Evolutionary conservation across 2,888 invertebrate genomes (phyloP).

Genomic region (Norana najaformis): DNA sequence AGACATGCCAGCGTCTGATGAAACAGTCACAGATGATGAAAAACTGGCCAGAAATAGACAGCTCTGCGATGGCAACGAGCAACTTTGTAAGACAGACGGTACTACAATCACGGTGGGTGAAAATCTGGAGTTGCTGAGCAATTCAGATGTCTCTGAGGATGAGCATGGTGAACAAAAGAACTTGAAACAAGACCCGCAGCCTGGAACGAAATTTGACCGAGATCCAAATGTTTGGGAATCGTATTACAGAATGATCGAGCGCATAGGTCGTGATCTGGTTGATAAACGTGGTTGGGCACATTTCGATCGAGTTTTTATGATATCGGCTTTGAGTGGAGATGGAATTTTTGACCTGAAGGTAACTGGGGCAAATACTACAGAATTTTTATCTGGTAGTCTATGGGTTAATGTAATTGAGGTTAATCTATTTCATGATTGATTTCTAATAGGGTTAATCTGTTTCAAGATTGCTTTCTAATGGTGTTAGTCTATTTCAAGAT

Average conservation of each 20-base stretch:
- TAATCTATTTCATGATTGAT: no score
- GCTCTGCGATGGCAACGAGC: background rate
- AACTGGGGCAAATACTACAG: slow-evolving; percentile 26
- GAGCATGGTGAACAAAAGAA: background rate
- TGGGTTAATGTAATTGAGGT: background rate
- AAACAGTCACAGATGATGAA: background rate
- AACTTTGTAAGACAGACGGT: background rate
- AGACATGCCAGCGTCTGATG: background rate
- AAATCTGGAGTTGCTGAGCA: background rate
- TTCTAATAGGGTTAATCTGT: no score
- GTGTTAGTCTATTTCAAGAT: no score
- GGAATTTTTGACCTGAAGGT: slow-evolving; percentile 75
- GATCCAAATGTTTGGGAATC: slow-evolving; percentile 27
- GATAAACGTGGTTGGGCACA: slow-evolving; percentile 68
- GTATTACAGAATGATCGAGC: slow-evolving; percentile 29
- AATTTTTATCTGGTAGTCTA: background rate
- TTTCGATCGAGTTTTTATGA: slow-evolving; percentile 86
- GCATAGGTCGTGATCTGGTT: background rate
- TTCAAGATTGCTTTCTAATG: no score
- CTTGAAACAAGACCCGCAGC: background rate
- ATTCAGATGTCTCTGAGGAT: background rate
- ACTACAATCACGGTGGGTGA: background rate
- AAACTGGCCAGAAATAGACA: background rate
- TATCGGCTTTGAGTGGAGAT: slow-evolving; percentile 81
- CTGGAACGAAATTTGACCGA: background rate